These are phyloP conservation scores for Hyles euphorbiae DNA, from an alignment of 1,140 invertebrate genomes.

Conservation along the genomic window DNA sequence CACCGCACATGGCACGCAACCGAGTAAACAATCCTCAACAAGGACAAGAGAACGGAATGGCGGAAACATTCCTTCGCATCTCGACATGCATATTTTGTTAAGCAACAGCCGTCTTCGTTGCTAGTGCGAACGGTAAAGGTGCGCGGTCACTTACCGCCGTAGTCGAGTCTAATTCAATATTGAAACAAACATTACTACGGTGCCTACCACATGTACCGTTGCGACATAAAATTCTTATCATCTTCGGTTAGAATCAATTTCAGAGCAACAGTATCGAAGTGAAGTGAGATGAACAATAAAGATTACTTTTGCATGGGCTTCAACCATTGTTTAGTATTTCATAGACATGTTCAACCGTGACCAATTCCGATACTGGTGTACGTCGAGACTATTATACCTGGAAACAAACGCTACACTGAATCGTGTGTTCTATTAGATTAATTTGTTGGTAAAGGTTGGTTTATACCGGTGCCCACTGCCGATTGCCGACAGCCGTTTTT, in stretches of 20 bases:
- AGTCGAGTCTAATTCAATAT: constrained; percentile 46
- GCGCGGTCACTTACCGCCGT: constrained; percentile 32
- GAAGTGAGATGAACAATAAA: constrained; percentile 60
- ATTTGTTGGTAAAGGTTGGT: too few relatives aligned
- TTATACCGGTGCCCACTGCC: too few relatives aligned
- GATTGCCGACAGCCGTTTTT: too few relatives aligned
- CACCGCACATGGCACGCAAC: constrained; percentile 26
- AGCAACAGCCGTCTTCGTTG: constrained; percentile 12
- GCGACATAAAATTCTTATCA: constrained; percentile 58
- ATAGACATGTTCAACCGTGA: constrained; percentile 29
- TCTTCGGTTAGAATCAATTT: constrained; percentile 57
- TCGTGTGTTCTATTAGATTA: too few relatives aligned
- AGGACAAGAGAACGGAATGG: constrained; percentile 24
- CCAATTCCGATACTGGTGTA: too few relatives aligned
- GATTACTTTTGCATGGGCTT: constrained; percentile 38
- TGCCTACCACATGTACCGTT: constrained; percentile 47
- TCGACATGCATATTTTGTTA: constrained; percentile 29
- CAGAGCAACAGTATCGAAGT: constrained; percentile 53
- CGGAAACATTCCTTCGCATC: constrained; percentile 30
- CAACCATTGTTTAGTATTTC: constrained; percentile 52
- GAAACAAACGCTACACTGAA: too few relatives aligned
- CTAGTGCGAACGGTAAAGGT: constrained; percentile 27
- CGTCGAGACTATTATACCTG: too few relatives aligned
- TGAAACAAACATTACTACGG: constrained; percentile 46
- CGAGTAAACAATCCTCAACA: constrained; percentile 28